Percentiles rank a stretch among this genome's conserved stretches.
Conservation (phyloP, 2,888 invertebrate genomes). For the Himalopsyche tibetana region DNA sequence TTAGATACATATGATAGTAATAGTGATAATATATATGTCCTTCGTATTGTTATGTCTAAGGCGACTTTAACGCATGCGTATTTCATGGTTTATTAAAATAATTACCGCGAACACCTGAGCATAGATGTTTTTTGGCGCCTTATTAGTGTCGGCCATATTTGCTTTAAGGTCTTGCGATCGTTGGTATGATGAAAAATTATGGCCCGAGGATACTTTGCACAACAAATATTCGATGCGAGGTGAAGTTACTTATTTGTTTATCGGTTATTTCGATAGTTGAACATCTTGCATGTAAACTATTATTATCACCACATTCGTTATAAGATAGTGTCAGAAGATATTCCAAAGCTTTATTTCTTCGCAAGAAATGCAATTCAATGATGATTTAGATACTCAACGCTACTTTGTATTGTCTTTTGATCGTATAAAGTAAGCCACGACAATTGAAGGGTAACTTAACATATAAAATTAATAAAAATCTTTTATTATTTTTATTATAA, state of each 20-base stretch:
- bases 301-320: slow-evolving; percentile 12
- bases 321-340: neutral
- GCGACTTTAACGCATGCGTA: neutral
- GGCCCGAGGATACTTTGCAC: neutral
- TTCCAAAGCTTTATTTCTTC: too few relatives aligned
- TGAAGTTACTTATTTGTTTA: neutral
- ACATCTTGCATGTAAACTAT: neutral
- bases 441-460: too few relatives aligned
- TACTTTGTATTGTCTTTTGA: too few relatives aligned
- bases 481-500: too few relatives aligned
- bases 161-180: neutral
- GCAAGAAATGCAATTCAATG: too few relatives aligned
- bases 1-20: too few relatives aligned
- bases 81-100: neutral
- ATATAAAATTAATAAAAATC: too few relatives aligned
- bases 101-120: slow-evolving; percentile 16
- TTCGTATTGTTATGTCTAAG: neutral
- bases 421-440: too few relatives aligned
- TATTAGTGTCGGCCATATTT: slow-evolving; percentile 13
- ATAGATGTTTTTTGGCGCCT: slow-evolving; percentile 18
- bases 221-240: neutral
- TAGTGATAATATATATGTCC: neutral
- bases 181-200: slow-evolving; percentile 13
- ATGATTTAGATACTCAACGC: too few relatives aligned
- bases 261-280: neutral